phyloP scores from a whole-genome alignment of 2,113 vertebrate genomes.

The Oplegnathus fasciatus region DNA sequence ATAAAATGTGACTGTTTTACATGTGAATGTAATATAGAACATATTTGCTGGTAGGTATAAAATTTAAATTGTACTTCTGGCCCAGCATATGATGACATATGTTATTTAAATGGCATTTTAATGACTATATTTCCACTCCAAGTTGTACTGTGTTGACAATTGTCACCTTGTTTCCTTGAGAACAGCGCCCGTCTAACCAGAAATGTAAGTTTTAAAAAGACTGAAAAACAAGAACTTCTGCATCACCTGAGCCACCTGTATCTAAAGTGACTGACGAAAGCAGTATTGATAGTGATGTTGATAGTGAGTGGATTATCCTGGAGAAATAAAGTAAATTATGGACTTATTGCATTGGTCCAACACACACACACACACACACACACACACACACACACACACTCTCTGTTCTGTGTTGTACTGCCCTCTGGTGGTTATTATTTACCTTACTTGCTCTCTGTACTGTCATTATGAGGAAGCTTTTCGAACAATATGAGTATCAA shows the following conservation, averaged over 20 bases:
- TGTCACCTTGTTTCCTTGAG: not conserved
- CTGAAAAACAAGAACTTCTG: not conserved
- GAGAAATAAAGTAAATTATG: not conserved
- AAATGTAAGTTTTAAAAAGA: conserved; percentile 5
- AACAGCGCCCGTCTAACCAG: conserved; percentile 2
- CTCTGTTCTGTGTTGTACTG: conserved; percentile 28
- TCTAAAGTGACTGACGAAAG: not conserved
- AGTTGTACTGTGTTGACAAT: not conserved
- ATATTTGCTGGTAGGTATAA: no score
- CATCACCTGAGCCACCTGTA: not conserved
- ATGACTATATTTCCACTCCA: not conserved
- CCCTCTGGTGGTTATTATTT: conserved; percentile 69
- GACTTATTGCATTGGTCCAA: not conserved
- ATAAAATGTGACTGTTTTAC: not conserved
- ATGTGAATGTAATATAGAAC: not conserved
- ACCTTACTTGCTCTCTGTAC: not conserved
- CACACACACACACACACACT: not conserved
- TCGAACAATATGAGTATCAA: not conserved
- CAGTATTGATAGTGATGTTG: not conserved
- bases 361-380: not conserved
- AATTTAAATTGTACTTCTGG: not conserved
- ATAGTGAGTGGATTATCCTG: not conserved
- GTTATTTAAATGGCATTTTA: not conserved
- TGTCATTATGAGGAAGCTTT: not conserved
- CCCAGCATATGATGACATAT: not conserved